A percentile compares a stretch with the other conserved stretches of the same genome.
These are phyloP conservation scores for Crocuta crocuta DNA, from an alignment of 2,113 vertebrate species.

Conservation along the genomic window DNA sequence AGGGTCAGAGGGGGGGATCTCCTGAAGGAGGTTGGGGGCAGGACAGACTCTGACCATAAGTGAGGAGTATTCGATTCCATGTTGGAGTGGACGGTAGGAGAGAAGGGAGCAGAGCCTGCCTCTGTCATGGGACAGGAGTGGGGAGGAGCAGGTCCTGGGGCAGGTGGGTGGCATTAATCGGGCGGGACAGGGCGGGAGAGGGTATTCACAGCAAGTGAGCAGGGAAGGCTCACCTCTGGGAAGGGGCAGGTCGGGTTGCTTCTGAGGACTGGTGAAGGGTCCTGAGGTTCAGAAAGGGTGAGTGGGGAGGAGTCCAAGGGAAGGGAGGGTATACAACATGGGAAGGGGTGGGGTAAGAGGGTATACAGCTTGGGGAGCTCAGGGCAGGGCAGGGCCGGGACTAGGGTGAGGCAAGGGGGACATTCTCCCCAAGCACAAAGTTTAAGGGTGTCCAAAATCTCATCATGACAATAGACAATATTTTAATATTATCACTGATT, in stretches of 20 bases:
- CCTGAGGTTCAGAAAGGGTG: background rate
- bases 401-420: background rate
- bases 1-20: rapidly evolving
- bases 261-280: background rate
- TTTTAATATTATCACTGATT: background rate
- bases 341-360: background rate
- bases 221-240: background rate
- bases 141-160: rapidly evolving
- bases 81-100: background rate
- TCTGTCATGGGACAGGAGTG: background rate
- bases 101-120: background rate
- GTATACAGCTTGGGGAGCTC: background rate
- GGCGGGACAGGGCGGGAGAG: background rate
- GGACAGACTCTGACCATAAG: background rate
- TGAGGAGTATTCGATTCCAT: background rate
- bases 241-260: background rate
- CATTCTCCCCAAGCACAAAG: background rate
- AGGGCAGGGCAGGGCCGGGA: background rate
- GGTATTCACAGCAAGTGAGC: background rate
- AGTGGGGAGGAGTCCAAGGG: background rate
- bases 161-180: background rate
- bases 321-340: background rate
- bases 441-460: background rate
- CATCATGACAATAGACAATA: background rate
- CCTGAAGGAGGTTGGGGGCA: background rate